Percentiles rank a stretch among this genome's conserved stretches.
Conservation (phyloP, 2,888 invertebrate genomes). For the Nineta flava region DNA sequence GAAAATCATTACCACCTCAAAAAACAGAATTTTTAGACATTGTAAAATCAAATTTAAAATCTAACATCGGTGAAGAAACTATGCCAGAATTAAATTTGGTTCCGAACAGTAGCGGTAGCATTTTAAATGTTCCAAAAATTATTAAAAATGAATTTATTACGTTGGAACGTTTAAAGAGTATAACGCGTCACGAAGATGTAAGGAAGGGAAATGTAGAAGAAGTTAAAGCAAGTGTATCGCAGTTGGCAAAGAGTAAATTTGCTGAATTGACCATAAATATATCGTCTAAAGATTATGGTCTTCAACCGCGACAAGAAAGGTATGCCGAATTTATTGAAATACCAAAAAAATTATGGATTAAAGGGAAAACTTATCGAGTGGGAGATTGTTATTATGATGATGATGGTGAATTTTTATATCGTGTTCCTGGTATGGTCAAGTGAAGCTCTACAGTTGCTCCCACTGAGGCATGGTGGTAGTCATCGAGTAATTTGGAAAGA, state of each 20-base stretch:
- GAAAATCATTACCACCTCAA: conserved; percentile 23
- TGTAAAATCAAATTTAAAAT: conserved; percentile 22
- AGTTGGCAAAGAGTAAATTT: neutral
- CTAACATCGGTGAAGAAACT: conserved; percentile 23
- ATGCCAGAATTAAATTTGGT: neutral
- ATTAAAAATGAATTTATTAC: too few species aligned
- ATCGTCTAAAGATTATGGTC: too few species aligned
- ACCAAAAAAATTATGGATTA: conserved; percentile 44
- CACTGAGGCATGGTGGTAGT: too few species aligned
- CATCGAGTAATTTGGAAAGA: too few species aligned
- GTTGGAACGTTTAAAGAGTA: too few species aligned
- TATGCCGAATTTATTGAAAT: conserved; percentile 49
- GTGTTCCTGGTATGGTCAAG: conserved; percentile 49
- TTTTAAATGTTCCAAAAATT: neutral
- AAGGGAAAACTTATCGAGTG: conserved; percentile 53
- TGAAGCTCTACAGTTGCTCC: too few species aligned
- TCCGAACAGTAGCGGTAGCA: neutral
- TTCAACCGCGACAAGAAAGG: too few species aligned
- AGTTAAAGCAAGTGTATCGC: neutral
- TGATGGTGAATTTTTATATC: conserved; percentile 64
- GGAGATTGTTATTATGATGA: conserved; percentile 68
- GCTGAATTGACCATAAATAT: too few species aligned
- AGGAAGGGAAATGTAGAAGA: neutral
- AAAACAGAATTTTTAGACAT: conserved; percentile 27
- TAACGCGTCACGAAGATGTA: neutral